Percentiles rank a stretch among this genome's conserved stretches.
These are phyloP conservation scores for Cephalopholis sonnerati DNA, from an alignment of 2,113 vertebrate species.

Conservation along the genomic window DNA sequence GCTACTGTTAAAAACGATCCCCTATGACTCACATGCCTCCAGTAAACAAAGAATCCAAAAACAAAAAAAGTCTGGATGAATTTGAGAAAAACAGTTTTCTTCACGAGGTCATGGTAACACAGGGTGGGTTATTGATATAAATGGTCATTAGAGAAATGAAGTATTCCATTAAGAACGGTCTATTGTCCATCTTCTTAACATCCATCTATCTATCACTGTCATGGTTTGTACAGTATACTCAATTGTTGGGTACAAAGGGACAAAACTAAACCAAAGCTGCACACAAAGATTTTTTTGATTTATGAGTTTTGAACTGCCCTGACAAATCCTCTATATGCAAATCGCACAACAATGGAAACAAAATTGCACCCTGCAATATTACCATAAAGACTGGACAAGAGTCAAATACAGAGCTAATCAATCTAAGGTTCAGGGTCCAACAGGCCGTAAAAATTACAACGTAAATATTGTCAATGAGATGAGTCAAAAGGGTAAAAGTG, in stretches of 20 bases:
- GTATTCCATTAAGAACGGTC: no score
- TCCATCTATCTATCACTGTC: no score
- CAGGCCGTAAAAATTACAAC: neutral
- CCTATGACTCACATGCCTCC: no score
- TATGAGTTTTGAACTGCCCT: neutral
- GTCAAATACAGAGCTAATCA: neutral
- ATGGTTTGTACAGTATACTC: neutral
- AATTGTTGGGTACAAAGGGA: neutral
- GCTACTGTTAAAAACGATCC: no score
- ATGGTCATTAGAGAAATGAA: no score
- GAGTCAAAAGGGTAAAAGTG: neutral
- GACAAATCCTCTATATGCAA: neutral
- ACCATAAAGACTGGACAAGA: neutral
- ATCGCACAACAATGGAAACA: neutral
- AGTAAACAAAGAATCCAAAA: no score
- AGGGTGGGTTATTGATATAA: no score
- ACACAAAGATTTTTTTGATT: neutral
- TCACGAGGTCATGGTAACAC: no score
- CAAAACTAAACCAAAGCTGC: neutral
- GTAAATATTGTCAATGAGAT: neutral
- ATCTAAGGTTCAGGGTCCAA: neutral
- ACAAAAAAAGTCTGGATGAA: no score
- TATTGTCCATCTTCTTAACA: no score
- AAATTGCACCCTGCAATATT: neutral
- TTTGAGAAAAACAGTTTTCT: no score